Base-by-base conservation (phyloP, 2,797 vertebrate genomes). In the Tarsius wallacei region DNA sequence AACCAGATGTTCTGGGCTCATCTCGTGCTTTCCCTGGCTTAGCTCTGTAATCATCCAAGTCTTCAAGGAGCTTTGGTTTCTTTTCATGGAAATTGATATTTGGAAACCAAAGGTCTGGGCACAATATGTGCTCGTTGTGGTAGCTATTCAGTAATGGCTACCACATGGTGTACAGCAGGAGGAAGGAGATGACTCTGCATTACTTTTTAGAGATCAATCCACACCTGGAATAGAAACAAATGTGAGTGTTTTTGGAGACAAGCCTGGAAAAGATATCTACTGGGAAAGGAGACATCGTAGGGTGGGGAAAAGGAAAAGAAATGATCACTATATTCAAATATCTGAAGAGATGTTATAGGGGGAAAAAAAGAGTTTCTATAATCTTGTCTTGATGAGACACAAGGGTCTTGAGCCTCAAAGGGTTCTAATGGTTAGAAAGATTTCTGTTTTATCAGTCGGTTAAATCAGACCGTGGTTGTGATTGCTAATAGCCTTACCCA, bases 191-290 rank as follows among this genome's bases (percentile, higher is more conserved):
- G 33, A 78, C 31, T 42, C 42, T 77, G 53, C 7, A 33, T 22
- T 53, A 57, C 51, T 87, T 86, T 97, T 93, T 93, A 80, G 88
- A 78, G 86, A 73, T 83, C 77, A 86, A 1, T 73, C 64, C 2
- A 5, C 36, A 94, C 71, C 80, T 49, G 68, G 70, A 57, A 66
- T 88, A 55, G 71, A 95, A 97, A 83, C 73, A 82, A 59, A 80
- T 70, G 36, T 28, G 28, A 68, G n/a, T 90, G 47, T 86, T 90
- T 70, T 73, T 81, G 53, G 78, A 80, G 66, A 83, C 74, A 88
- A 59, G 51, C 70, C 66, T 51, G 24, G 68, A 28, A 95, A 95
- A 85, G 61, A 59, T 57, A 61, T 77, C 63, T 71, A n/a, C 57
- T 53, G 86, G 28, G 59, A 81, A 94, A 90, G 59, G 36, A 92